Percentiles rank a stretch among this genome's conserved stretches.
Conservation (phyloP, 2,797 vertebrate species). For the Onychomys torridus region DNA sequence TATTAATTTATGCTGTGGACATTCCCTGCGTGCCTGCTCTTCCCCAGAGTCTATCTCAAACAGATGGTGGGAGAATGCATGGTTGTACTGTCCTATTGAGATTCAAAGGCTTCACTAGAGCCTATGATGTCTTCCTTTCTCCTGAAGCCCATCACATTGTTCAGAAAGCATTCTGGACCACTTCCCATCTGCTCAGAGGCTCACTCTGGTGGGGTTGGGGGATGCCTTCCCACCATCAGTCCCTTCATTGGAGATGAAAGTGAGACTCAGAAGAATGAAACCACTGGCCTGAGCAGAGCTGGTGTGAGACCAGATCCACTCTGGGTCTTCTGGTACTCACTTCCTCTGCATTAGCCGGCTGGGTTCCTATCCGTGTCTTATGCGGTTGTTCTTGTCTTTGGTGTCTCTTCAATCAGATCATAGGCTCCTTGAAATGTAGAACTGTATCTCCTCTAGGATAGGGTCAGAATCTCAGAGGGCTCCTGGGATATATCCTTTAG, state of each 20-base stretch:
- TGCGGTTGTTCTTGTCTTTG: not conserved
- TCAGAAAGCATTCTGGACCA: not conserved
- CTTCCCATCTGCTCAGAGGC: not conserved
- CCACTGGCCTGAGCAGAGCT: not conserved
- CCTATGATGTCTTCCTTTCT: not conserved
- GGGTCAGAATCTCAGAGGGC: not conserved
- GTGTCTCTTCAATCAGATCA: not conserved
- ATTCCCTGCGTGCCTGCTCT: not conserved
- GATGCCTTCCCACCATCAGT: not conserved
- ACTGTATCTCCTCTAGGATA: not conserved
- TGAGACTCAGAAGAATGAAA: not conserved
- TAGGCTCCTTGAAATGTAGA: not conserved
- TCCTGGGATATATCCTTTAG: not conserved
- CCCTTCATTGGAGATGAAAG: not conserved
- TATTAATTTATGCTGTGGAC: constrained; percentile 15
- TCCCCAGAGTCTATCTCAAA: not conserved
- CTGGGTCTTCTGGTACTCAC: not conserved
- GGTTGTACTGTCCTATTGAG: no score
- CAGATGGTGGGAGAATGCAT: not conserved
- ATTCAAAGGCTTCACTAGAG: not conserved
- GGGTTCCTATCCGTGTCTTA: not conserved
- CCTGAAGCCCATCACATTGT: not conserved
- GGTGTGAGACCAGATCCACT: not conserved
- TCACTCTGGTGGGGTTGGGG: not conserved
- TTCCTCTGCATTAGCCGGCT: not conserved